A percentile compares a stretch with the other conserved stretches of the same genome.
phyloP scores from a whole-genome alignment of 2,888 invertebrate genomes.

The Sycophila texana region DNA sequence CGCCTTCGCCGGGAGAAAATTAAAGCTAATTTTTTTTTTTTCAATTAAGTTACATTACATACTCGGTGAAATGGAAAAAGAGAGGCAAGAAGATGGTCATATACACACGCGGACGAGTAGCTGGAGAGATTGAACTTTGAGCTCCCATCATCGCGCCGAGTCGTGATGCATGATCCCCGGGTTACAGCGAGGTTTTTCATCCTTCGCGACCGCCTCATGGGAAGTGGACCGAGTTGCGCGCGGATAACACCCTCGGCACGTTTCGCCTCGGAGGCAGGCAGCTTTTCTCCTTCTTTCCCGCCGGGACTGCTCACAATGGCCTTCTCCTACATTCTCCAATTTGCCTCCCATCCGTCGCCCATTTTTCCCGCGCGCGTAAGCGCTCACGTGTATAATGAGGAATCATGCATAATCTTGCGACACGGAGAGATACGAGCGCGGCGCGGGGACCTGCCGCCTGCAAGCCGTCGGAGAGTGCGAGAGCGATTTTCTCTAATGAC shows the following conservation, averaged over 20 bases:
- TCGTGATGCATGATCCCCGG: slow-evolving; percentile 10
- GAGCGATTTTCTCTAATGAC: slow-evolving; percentile 37
- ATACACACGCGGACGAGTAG: too few relatives aligned
- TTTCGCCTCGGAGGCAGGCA: slow-evolving; percentile 35
- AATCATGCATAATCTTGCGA: slow-evolving; percentile 43
- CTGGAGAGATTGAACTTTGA: too few relatives aligned
- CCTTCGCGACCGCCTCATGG: slow-evolving; percentile 55
- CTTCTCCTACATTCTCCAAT: slow-evolving; percentile 2
- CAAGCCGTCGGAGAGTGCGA: background rate
- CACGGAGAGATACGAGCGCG: background rate
- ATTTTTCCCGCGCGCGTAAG: background rate
- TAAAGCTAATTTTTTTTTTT: too few relatives aligned
- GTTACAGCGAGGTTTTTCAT: background rate
- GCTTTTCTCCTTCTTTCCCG: slow-evolving; percentile 6
- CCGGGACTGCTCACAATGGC: background rate
- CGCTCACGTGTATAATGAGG: background rate
- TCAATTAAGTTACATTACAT: too few relatives aligned
- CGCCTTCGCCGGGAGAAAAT: too few relatives aligned
- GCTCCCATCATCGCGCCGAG: background rate
- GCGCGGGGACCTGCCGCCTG: background rate
- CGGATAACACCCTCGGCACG: slow-evolving; percentile 59
- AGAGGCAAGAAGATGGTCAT: too few relatives aligned
- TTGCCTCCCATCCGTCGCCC: background rate
- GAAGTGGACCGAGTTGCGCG: slow-evolving; percentile 62
- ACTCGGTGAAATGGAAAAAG: too few relatives aligned